These are phyloP conservation scores for Melanostoma mellinum DNA, from an alignment of 2,888 invertebrate genomes.

Conservation along the genomic window DNA sequence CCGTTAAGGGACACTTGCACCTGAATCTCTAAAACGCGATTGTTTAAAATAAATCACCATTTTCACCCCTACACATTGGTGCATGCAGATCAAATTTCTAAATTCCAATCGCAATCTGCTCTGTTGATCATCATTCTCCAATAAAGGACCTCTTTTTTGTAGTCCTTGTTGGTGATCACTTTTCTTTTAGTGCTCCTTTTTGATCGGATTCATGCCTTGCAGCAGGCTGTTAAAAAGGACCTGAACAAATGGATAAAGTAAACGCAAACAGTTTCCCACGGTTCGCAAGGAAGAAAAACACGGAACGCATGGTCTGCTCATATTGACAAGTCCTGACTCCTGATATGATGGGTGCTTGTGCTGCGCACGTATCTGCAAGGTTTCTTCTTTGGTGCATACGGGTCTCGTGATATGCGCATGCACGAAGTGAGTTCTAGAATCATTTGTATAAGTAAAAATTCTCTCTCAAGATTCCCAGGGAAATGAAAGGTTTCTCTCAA, in stretches of 20 bases:
- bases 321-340: conserved; percentile 57
- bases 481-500: conserved; percentile 41
- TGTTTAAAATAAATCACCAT: conserved; percentile 50
- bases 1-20: conserved; percentile 48
- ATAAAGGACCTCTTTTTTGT: conserved; percentile 42
- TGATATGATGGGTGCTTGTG: conserved; percentile 61
- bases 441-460: conserved; percentile 45
- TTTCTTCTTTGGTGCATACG: conserved; percentile 15
- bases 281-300: conserved; percentile 53
- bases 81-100: conserved; percentile 69
- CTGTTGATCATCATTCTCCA: conserved; percentile 41
- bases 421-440: conserved; percentile 62
- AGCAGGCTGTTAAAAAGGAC: conserved; percentile 44
- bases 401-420: conserved; percentile 72
- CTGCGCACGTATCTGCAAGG: conserved; percentile 63
- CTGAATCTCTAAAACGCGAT: conserved; percentile 43
- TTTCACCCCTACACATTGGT: conserved; percentile 50
- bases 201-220: conserved; percentile 42
- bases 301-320: conserved; percentile 47
- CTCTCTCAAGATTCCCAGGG: conserved; percentile 18
- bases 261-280: conserved; percentile 58
- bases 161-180: conserved; percentile 37
- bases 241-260: conserved; percentile 40
- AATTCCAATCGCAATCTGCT: conserved; percentile 57
- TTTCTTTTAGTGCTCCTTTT: conserved; percentile 35